Percentiles rank a stretch among this genome's conserved stretches.
phyloP scores from a whole-genome alignment of 2,888 invertebrate genomes.

The Bedellia somnulentella region DNA sequence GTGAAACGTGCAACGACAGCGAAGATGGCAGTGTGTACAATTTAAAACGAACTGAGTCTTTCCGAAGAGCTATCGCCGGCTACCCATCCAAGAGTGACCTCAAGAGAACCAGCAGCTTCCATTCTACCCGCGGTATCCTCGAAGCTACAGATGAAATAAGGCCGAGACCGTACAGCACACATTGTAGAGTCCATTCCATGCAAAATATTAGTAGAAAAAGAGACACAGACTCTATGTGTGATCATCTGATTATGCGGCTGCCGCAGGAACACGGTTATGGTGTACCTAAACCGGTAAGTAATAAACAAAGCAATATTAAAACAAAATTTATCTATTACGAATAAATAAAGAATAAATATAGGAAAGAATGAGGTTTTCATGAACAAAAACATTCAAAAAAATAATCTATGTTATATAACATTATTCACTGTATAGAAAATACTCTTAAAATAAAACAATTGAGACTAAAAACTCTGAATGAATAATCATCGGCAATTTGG shows the following conservation, averaged over 20 bases:
- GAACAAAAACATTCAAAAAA: no score
- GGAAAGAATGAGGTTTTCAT: no score
- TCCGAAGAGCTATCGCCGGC: conserved; percentile 29
- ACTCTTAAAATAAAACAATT: conserved; percentile 1
- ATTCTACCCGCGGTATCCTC: conserved; percentile 35
- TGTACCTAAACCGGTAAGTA: conserved; percentile 33
- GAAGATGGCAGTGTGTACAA: conserved; percentile 50
- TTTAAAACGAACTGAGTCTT: conserved; percentile 40
- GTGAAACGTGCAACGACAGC: conserved; percentile 45
- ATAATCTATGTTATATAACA: background rate
- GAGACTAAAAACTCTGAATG: no score
- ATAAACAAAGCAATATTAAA: no score
- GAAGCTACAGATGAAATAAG: conserved; percentile 23
- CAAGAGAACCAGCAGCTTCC: conserved; percentile 39
- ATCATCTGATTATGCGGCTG: conserved; percentile 40
- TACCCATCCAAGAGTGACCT: conserved; percentile 34
- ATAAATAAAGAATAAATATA: no score
- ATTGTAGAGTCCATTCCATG: conserved; percentile 41
- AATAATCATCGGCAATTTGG: no score
- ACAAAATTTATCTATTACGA: no score
- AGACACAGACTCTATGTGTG: conserved; percentile 40
- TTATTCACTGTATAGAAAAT: background rate
- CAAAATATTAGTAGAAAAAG: conserved; percentile 41
- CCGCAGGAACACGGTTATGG: conserved; percentile 41
- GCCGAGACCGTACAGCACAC: conserved; percentile 22